Conservation (phyloP, 2,888 invertebrate genomes). For the Ferrisia virgata region DNA sequence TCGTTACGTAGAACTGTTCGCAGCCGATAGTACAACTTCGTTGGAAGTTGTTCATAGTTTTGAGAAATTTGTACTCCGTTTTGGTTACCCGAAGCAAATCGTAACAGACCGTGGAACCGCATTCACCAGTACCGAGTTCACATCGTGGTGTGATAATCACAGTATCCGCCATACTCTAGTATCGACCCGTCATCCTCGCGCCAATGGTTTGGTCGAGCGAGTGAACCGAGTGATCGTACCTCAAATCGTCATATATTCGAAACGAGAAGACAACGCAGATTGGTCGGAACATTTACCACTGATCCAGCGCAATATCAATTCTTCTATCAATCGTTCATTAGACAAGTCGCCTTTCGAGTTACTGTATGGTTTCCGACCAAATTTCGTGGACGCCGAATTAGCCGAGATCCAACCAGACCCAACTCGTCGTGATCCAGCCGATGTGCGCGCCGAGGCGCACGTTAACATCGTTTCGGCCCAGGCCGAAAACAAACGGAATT, state of each 20-base stretch:
- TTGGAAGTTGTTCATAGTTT: not conserved
- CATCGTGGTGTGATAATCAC: not conserved
- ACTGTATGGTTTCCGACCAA: no score
- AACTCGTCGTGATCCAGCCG: no score
- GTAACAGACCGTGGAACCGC: not conserved
- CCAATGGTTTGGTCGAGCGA: not conserved
- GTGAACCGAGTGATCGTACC: not conserved
- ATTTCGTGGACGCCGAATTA: no score
- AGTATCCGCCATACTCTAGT: not conserved
- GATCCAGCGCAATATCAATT: no score
- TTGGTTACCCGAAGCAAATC: not conserved
- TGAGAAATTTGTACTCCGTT: not conserved
- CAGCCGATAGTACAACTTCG: not conserved
- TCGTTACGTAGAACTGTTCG: not conserved
- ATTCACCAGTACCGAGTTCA: not conserved
- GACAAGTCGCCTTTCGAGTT: no score
- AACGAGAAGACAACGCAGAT: not conserved
- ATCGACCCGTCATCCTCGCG: not conserved
- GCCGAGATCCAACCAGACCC: no score
- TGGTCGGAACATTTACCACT: no score
- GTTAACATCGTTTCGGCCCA: not conserved
- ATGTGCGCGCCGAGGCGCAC: not conserved
- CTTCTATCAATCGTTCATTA: no score
- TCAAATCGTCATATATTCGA: not conserved
- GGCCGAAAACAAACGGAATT: not conserved